Conservation (phyloP, 2,888 invertebrate genomes). For the Parasteatoda lunata region DNA sequence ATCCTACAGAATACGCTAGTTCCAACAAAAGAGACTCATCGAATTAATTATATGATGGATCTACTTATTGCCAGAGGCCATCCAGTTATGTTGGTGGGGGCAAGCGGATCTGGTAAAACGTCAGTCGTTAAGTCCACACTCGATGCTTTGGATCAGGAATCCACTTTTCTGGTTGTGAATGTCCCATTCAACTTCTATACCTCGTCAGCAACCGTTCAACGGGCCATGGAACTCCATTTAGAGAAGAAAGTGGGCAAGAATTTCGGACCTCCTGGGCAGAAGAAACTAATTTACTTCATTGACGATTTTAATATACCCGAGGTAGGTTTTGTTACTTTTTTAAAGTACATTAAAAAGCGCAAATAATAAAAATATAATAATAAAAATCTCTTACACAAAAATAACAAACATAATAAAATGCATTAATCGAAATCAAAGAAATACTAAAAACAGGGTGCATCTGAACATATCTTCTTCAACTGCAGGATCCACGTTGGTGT, state of each 20-base stretch:
- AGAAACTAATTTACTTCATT: constrained; percentile 93
- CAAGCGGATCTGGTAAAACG: constrained; percentile 95
- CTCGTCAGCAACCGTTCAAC: constrained; percentile 93
- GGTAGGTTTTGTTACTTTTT: constrained; percentile 75
- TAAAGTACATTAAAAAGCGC: too few relatives aligned
- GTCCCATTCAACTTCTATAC: constrained; percentile 98
- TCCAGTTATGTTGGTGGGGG: constrained; percentile 95
- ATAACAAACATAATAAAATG: too few relatives aligned
- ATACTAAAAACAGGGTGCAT: too few relatives aligned
- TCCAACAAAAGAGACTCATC: constrained; percentile 93
- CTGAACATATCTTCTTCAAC: too few relatives aligned
- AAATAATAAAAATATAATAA: too few relatives aligned
- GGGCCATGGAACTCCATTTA: constrained; percentile 92
- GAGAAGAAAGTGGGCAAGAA: constrained; percentile 98
- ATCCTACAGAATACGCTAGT: constrained; percentile 86
- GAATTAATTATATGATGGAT: constrained; percentile 91
- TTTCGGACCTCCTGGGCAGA: constrained; percentile 95
- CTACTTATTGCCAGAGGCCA: constrained; percentile 89
- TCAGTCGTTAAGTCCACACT: constrained; percentile 92
- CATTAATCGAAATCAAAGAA: too few relatives aligned
- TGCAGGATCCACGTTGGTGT: too few relatives aligned
- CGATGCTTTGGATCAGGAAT: constrained; percentile 80
- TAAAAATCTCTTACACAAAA: too few relatives aligned
- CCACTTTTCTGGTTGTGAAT: constrained; percentile 86
- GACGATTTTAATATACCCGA: constrained; percentile 99